Base-by-base conservation (phyloP, 1,140 invertebrate species). In the Aphidius gifuensis region DNA sequence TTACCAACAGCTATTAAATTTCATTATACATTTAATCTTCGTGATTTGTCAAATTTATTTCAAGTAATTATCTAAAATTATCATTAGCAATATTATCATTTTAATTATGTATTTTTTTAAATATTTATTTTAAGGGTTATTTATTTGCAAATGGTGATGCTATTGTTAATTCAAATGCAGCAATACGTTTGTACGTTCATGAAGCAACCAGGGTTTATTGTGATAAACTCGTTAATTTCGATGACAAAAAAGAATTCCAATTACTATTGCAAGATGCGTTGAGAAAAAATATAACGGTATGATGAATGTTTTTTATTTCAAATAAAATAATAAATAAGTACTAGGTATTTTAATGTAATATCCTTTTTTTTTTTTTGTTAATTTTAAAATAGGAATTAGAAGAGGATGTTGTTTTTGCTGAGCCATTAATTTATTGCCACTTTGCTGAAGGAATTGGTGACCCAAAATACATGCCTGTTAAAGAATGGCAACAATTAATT, bases 1-100 rank as follows among this genome's bases (percentile, higher is more conserved):
- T 80, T 96, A 51, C 94, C 94, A 5, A 97, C 95, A 1, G 94
- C 94, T 7, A 84, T 93, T 44, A 97, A 97, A 77, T 98, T 97
- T 77, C 95, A 97, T 79, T 98, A 98, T 71, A 85, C 92, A 53
- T 97, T 97, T 78, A 98, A 97, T 79, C 80, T 98, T 43, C 82
- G 95, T 65, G 96, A 98, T 78, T 80, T 97, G 5, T 92, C 93
- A 4, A 97, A 97, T 76, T 91, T 93, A 61, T 93, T 92, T 72
- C 89, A 92, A 83, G 90, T 91, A 82, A 74, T 66, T 46, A 44
- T 56, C 7, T 56, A 5, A 45, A 16, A 21, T 32, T 3, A 39
- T 54, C 6, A 8, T 23, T 40, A 11, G 7, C 40, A 56, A 16
- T 16, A 16, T 16, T 16, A 16, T 16, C 16, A 16, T 16, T 16